Conservation (phyloP, 2,113 vertebrate species). For the Oryzias curvinotus region DNA sequence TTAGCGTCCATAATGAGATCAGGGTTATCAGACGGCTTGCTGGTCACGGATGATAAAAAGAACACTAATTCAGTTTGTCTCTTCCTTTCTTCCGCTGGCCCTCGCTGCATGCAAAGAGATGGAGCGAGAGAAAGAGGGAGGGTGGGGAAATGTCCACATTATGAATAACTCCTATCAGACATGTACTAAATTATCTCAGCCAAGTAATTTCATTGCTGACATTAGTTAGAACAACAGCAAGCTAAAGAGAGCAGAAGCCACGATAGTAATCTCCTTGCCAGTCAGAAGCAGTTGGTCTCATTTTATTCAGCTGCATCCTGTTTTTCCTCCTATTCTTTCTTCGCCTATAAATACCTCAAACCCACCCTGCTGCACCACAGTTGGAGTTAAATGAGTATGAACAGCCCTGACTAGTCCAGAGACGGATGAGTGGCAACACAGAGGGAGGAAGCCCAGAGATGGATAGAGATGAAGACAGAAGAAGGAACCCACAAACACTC, state of each 20-base stretch:
- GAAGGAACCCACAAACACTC: constrained; percentile 29
- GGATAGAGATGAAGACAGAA: constrained; percentile 54
- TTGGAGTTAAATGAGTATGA: constrained; percentile 67
- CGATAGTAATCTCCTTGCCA: constrained; percentile 8
- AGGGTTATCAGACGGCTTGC: constrained; percentile 74
- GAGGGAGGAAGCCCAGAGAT: constrained; percentile 53
- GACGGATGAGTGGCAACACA: constrained; percentile 52
- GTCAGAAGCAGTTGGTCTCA: constrained; percentile 14
- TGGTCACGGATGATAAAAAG: constrained; percentile 77
- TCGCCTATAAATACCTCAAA: constrained; percentile 52
- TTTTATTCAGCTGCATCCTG: constrained; percentile 26
- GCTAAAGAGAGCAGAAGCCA: constrained; percentile 30
- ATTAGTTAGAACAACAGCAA: constrained; percentile 50
- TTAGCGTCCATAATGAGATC: constrained; percentile 76
- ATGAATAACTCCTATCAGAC: constrained; percentile 62
- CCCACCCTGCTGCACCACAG: constrained; percentile 38
- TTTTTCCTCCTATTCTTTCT: constrained; percentile 26
- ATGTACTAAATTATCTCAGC: constrained; percentile 54
- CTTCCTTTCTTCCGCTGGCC: constrained; percentile 60
- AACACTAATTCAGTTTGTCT: constrained; percentile 78
- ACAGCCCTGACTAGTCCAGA: constrained; percentile 56
- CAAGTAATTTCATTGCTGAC: constrained; percentile 49
- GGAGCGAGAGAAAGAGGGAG: constrained; percentile 27
- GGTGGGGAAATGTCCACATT: constrained; percentile 53
- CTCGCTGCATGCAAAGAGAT: constrained; percentile 39